Conservation (phyloP, 2,888 invertebrate genomes). For the Gibbula magus region DNA sequence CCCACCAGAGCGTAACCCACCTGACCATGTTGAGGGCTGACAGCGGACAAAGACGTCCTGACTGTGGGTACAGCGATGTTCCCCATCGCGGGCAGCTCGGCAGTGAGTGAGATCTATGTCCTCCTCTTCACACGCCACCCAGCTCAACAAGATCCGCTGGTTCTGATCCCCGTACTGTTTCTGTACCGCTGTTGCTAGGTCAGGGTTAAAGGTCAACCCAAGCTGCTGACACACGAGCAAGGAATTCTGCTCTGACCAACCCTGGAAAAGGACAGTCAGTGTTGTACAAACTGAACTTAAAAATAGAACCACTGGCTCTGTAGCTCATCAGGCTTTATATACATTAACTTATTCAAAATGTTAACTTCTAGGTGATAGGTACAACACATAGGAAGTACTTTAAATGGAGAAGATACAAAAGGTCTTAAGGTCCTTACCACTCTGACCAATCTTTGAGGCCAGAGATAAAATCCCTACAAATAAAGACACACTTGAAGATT, state of each 20-base stretch:
- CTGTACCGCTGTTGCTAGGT: constrained; percentile 89
- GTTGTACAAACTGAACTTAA: not conserved
- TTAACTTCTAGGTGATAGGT: too few relatives aligned
- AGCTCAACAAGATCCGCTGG: constrained; percentile 78
- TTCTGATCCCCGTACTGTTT: constrained; percentile 85
- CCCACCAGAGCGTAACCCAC: constrained; percentile 56
- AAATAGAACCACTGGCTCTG: too few relatives aligned
- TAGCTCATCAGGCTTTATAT: too few relatives aligned
- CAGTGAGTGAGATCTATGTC: constrained; percentile 94
- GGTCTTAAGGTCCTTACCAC: too few relatives aligned
- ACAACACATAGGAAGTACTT: too few relatives aligned
- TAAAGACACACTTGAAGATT: too few relatives aligned
- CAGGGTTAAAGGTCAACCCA: constrained; percentile 92
- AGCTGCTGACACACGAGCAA: constrained; percentile 96
- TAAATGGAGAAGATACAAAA: too few relatives aligned
- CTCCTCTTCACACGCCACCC: constrained; percentile 92
- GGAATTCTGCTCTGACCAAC: constrained; percentile 93
- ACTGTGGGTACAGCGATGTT: constrained; percentile 65
- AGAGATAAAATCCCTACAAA: too few relatives aligned
- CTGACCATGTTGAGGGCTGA: constrained; percentile 75
- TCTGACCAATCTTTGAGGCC: too few relatives aligned
- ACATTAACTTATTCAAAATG: too few relatives aligned
- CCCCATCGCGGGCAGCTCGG: constrained; percentile 84
- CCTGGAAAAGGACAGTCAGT: constrained; percentile 76
- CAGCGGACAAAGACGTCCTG: constrained; percentile 74